Evolutionary conservation across 2,888 invertebrate species (phyloP), one percentile per base, ranked within the genome.

Genomic region (Chironomus tentans): DNA sequence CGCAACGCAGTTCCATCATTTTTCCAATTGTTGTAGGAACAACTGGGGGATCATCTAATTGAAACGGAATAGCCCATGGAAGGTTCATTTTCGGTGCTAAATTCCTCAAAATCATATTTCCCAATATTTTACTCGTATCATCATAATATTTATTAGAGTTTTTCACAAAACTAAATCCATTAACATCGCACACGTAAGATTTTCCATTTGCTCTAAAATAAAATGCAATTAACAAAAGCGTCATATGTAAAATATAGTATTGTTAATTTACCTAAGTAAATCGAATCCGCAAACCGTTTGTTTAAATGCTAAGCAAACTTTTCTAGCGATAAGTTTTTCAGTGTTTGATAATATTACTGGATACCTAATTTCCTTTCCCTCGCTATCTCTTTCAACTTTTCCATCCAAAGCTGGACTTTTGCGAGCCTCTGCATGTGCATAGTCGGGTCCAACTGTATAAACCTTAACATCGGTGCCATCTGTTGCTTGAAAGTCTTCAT

Each of bases 401-500:
- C 98, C 98, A 84, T 98, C 98, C 13, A 98, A 86, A 0, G 98
- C 99, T 0, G 99, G 99, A 77, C 98, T 98, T 83, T 99, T 99
- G 76, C 99, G 87, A 0, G 99, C 99, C 84, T 99, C 99, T 0
- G 99, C 99, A 85, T 99, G 99, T 3, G 98, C 99, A 84, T 99
- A 99, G 85, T 98, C 98, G 0, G 98, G 98, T 0, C 99, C 99
- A 38, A 99, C 74, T 12, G 99, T 99, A 84, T 99, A 99, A 28
- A 99, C 98, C 86, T 92, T 89, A 69, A 89, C 89, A 56, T 56
- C 56, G 0, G 56, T 87, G 85, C 99, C 99, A 88, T 99, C 99
- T 50, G 99, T 99, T 5, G 98, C 98, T 97, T 99, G 99, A 85
- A 99, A 99, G 85, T 99, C 98, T 87, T 99, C 99, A 84, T 99